Evolutionary conservation across 1,140 invertebrate species (phyloP), one percentile per base, ranked within the genome.

Genomic region (Drosophila quadrilineata): DNA sequence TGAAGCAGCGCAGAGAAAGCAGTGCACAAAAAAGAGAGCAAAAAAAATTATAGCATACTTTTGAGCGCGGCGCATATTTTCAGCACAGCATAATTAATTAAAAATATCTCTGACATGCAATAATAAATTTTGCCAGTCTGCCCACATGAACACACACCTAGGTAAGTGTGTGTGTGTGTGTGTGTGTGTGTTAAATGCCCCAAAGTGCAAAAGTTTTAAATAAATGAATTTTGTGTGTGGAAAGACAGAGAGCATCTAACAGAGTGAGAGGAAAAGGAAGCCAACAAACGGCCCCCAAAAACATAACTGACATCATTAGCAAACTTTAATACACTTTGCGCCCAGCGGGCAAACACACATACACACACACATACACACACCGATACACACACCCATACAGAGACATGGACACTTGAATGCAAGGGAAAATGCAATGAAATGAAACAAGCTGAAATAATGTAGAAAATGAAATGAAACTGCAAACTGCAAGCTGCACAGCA

Each of bases 241-340:
- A n/a, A n/a, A n/a, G n/a, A n/a, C n/a, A n/a, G n/a, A n/a, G n/a
- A n/a, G n/a, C n/a, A n/a, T n/a, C n/a, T n/a, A n/a, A n/a, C n/a
- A n/a, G n/a, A n/a, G n/a, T n/a, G n/a, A n/a, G n/a, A n/a, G n/a
- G n/a, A n/a, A n/a, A n/a, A n/a, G n/a, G n/a, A n/a, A n/a, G n/a
- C n/a, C n/a, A n/a, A n/a, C 21, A 40, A 54, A 50, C 33, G 33
- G 48, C 56, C 67, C 57, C 53, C n/a, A n/a, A 57, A 68, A 74
- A 79, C 77, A 79, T 79, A 85, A 72, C 79, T 69, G 74, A 79
- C 74, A 85, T 85, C 79, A 79, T 85, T 85, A 85, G 79, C 50
- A 65, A 85, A 85, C 75, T 85, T 85, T 85, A 79, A 77, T 71
- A 63, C 70, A 84, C 53, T 82, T 82, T 76, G 40, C 46, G 56